Base-by-base conservation (phyloP, 1,140 invertebrate species). In the Drosophila jambulina region DNA sequence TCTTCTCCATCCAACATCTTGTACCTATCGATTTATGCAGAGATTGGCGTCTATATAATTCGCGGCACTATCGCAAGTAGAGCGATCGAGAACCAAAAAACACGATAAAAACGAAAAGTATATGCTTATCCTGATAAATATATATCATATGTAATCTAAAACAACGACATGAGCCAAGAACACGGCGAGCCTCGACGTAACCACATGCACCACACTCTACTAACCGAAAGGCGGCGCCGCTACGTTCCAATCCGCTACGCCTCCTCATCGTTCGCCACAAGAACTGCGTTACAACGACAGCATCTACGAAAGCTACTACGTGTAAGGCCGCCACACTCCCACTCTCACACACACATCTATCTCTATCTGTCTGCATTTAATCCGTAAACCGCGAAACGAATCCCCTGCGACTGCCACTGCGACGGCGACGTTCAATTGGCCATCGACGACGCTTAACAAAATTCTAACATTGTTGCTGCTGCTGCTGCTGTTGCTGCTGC, bases 41-140 rank as follows among this genome's bases (percentile, higher is more conserved):
- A 92, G 91, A 92, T 91, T 92, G 91, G 91, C 91, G 91, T 80
- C 72, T 92, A 60, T 92, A 92, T 79, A 92, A 92, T 71, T 88
- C 91, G 71, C 85, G 91, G 63, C 82, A 76, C 67, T 85, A 92
- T 82, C 91, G 91, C 65, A 91, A 91, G 78, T 92, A 86, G 76
- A 82, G 45, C 79, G 34, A 71, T 38, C 60, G 21, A 27, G 64
- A 72, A 64, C 36, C 64, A 48, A 53, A 78, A 45, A 68, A 49
- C 51, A 29, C 25, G 17, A 51, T 23, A 42, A 56, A 71, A 23
- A 10, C 2, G 17, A 49, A 49, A 49, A 29, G 25, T 29, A 29
- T 36, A 65, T 45, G 54, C 63, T 77, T 54, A 77, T 69, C 36
- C 38, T 51, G 58, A 65, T 58, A 75, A 56, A 46, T 48, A 69